Evolutionary conservation across 2,888 invertebrate species (phyloP).

Genomic region (Psylliodes chrysocephalus): DNA sequence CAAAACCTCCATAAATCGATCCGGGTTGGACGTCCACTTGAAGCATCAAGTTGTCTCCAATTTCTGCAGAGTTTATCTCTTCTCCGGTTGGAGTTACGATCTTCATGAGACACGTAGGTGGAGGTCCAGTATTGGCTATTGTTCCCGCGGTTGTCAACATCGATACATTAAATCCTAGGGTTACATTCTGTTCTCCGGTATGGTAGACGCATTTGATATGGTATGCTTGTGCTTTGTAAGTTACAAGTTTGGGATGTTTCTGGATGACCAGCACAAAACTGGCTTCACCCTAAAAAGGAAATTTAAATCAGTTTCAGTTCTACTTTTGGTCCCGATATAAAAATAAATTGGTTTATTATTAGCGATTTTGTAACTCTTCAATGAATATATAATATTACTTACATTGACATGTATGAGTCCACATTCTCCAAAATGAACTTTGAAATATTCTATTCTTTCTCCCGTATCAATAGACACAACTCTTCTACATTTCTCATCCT

Average conservation of each 20-base stretch:
- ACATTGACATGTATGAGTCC: slow-evolving; percentile 91
- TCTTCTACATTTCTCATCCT: slow-evolving; percentile 88
- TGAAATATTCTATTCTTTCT: slow-evolving; percentile 71
- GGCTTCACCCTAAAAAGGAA: slow-evolving; percentile 78
- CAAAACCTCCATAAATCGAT: slow-evolving; percentile 92
- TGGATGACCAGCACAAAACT: slow-evolving; percentile 95
- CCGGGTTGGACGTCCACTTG: slow-evolving; percentile 63
- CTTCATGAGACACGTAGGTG: slow-evolving; percentile 91
- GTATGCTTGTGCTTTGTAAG: slow-evolving; percentile 94
- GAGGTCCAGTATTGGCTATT: slow-evolving; percentile 94
- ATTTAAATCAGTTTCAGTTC: neutral
- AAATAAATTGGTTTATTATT: too few relatives aligned
- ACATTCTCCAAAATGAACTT: slow-evolving; percentile 89
- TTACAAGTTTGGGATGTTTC: slow-evolving; percentile 94
- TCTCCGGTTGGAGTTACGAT: slow-evolving; percentile 88
- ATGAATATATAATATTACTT: slow-evolving; percentile 60
- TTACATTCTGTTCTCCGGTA: slow-evolving; percentile 92
- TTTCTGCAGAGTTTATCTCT: slow-evolving; percentile 91
- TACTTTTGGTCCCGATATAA: too few relatives aligned
- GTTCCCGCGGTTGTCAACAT: slow-evolving; percentile 96
- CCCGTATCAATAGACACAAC: slow-evolving; percentile 75
- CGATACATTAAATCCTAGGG: slow-evolving; percentile 92
- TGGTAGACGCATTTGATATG: slow-evolving; percentile 96
- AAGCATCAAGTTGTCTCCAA: slow-evolving; percentile 88
- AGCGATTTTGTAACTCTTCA: too few relatives aligned